phyloP scores from a whole-genome alignment of 2,113 vertebrate species.

The Apistogramma diplotaenia region DNA sequence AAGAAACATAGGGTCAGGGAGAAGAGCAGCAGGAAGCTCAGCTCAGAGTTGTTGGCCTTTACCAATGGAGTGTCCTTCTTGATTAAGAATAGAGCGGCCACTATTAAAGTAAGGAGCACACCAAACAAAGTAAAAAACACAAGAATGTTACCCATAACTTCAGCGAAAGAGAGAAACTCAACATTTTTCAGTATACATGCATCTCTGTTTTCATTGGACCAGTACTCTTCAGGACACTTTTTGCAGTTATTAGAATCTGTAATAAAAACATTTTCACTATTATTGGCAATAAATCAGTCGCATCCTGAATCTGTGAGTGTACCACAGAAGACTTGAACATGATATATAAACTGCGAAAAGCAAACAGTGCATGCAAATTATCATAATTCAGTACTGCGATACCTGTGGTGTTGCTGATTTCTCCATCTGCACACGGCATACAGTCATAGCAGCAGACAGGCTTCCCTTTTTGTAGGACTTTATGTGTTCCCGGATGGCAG shows the following conservation, averaged over 20 bases:
- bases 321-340: constrained; percentile 42
- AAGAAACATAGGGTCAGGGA: constrained; percentile 73
- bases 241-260: constrained; percentile 76
- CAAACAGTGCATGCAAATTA: constrained; percentile 27
- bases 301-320: constrained; percentile 12
- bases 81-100: constrained; percentile 55
- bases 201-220: constrained; percentile 71
- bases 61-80: constrained; percentile 72
- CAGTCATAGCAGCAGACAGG: constrained; percentile 77
- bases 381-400: constrained; percentile 28
- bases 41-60: constrained; percentile 75
- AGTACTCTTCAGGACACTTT: constrained; percentile 73
- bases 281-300: background rate
- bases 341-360: constrained; percentile 44
- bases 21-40: constrained; percentile 76
- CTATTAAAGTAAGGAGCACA: constrained; percentile 50
- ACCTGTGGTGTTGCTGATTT: constrained; percentile 73
- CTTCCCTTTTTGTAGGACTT: constrained; percentile 73
- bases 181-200: constrained; percentile 65
- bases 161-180: constrained; percentile 69
- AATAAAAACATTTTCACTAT: constrained; percentile 51
- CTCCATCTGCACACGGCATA: constrained; percentile 70
- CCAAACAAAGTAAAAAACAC: constrained; percentile 69
- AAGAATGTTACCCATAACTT: constrained; percentile 69
- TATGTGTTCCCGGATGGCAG: constrained; percentile 68